Conservation (phyloP, 92 coral and sea anemone genomes). For the Hydrozoanthus gracilis region DNA sequence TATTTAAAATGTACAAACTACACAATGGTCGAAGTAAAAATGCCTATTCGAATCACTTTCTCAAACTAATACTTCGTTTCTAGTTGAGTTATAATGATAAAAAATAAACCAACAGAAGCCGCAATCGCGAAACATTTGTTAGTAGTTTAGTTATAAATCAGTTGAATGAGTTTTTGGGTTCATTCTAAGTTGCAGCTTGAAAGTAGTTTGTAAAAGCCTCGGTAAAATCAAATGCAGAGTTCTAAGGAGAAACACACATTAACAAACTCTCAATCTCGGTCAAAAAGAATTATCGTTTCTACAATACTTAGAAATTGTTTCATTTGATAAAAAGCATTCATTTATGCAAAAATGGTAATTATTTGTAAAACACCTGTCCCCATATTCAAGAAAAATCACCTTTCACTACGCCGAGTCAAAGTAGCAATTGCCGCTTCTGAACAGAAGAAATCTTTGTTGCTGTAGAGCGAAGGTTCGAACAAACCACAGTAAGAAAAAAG, state of each 20-base stretch:
- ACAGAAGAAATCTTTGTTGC: not conserved
- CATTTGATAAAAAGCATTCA: not conserved
- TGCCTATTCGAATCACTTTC: not conserved
- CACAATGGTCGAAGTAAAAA: not conserved
- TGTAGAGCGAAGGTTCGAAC: not conserved
- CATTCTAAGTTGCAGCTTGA: not conserved
- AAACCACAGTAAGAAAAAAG: not conserved
- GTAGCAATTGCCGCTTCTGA: constrained; percentile 3
- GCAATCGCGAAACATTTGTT: constrained; percentile 24
- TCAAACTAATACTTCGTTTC: not conserved
- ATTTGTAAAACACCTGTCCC: constrained; percentile 25
- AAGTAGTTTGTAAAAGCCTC: not conserved
- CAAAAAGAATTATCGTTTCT: not conserved
- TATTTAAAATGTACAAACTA: not conserved
- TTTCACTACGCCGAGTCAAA: constrained; percentile 11
- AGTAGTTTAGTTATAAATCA: constrained; percentile 4
- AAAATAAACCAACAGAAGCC: constrained; percentile 23
- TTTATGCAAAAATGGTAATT: constrained; percentile 40
- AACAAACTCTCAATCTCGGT: not conserved
- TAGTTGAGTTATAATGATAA: not conserved
- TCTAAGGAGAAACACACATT: not conserved
- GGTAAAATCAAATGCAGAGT: not conserved
- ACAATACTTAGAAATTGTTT: not conserved
- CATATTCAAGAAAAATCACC: not conserved
- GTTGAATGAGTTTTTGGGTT: not conserved